phyloP scores from a whole-genome alignment of 2,888 invertebrate species.

The Neocrepidodera transversa region DNA sequence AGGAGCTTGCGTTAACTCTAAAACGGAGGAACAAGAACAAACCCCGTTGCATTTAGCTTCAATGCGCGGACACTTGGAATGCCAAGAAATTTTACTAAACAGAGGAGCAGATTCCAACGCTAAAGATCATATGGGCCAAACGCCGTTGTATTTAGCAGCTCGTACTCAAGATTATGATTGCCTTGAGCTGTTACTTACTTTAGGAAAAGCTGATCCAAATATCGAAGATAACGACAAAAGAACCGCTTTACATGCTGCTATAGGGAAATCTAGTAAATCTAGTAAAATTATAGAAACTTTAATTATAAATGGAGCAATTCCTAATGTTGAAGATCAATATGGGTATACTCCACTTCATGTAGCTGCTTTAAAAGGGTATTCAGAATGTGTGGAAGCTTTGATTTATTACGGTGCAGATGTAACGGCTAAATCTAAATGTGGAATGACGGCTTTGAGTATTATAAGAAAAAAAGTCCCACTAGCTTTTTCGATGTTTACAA shows the following conservation, averaged over 20 bases:
- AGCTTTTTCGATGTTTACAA: conserved; percentile 80
- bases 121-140: conserved; percentile 81
- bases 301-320: conserved; percentile 80
- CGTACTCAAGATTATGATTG: conserved; percentile 80
- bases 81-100: conserved; percentile 74
- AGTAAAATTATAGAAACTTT: conserved; percentile 81
- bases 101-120: conserved; percentile 78
- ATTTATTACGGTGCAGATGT: conserved; percentile 87
- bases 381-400: conserved; percentile 83
- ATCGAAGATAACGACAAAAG: conserved; percentile 81
- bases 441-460: conserved; percentile 84
- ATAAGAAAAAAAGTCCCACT: conserved; percentile 87
- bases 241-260: conserved; percentile 82
- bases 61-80: conserved; percentile 83
- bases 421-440: conserved; percentile 86
- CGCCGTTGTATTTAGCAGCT: conserved; percentile 84
- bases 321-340: conserved; percentile 84
- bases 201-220: conserved; percentile 76
- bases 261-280: conserved; percentile 80
- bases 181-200: conserved; percentile 71
- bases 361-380: conserved; percentile 84
- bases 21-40: conserved; percentile 76
- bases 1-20: conserved; percentile 72
- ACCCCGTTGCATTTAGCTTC: conserved; percentile 86
- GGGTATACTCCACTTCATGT: conserved; percentile 87